Percentiles rank a stretch among this genome's conserved stretches.
These are phyloP conservation scores for Echinops telfairi DNA, from an alignment of 2,113 vertebrate species.

Conservation along the genomic window DNA sequence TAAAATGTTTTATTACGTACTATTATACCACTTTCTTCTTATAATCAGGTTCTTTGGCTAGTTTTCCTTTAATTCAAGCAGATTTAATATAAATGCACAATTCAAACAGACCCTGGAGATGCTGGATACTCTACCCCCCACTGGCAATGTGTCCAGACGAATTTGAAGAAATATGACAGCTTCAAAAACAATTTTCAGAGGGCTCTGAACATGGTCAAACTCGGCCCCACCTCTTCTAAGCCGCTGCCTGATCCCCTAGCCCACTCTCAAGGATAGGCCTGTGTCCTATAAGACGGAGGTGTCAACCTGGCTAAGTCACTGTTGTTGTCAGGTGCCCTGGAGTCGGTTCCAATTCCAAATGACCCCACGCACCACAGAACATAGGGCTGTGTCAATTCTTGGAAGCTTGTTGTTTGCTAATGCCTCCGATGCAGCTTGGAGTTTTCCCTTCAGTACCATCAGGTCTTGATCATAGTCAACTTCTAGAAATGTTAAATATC, in stretches of 20 bases:
- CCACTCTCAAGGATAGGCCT: too few species aligned
- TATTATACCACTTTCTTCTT: not conserved
- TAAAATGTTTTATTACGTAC: not conserved
- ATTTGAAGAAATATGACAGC: slow-evolving; percentile 3
- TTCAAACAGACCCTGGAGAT: not conserved
- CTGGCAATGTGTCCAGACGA: not conserved
- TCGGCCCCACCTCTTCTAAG: not conserved
- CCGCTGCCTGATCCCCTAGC: not conserved
- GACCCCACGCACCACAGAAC: too few species aligned
- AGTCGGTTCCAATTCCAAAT: too few species aligned
- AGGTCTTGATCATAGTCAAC: too few species aligned
- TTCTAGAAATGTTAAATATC: too few species aligned
- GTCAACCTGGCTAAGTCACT: too few species aligned
- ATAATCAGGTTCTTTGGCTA: slow-evolving; percentile 16
- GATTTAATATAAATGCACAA: not conserved
- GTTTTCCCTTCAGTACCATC: too few species aligned
- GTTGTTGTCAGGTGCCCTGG: too few species aligned
- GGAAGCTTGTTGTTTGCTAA: too few species aligned
- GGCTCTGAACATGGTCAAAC: rapidly evolving
- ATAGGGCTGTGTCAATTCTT: too few species aligned
- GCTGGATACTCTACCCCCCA: not conserved
- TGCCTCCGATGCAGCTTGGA: too few species aligned
- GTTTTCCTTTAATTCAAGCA: not conserved
- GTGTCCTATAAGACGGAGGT: too few species aligned
- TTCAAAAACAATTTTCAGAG: not conserved